Evolutionary conservation across 2,113 vertebrate genomes (phyloP), one percentile per base, ranked within the genome.

Genomic region (Cryptotis parvus): DNA sequence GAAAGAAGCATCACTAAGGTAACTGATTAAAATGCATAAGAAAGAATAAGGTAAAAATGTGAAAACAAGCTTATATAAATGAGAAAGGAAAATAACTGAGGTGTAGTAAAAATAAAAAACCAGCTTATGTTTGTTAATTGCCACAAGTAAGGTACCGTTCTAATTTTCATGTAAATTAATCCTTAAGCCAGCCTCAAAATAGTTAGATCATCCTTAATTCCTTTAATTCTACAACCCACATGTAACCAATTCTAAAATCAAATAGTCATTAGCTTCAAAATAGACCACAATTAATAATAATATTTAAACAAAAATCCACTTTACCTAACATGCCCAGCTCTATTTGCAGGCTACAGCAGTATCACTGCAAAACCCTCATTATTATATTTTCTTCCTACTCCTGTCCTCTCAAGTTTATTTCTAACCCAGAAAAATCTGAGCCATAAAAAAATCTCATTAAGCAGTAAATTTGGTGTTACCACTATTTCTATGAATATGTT

Each of bases 11-110:
- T 22, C 4, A 37, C n/a, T 65, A 52, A 39, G 31, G 20, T 65
- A 80, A 88, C 4, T 41, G 66, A n/a, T 88, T 65, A 90, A 87
- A 89, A 84, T 75, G 29, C 8, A 77, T 24, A 90, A 66, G 3
- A 76, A 24, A 81, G 85, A 80, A n/a, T 18, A 22, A 90, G 58
- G 3, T 86, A 24, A 87, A 85, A 87, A 29, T 18, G 35, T 69
- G 29, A 86, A 90, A 72, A 75, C 8, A 61, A 75, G 75, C 68
- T 74, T 1, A 61, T 91, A 63, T 1, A 7, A 1, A 27, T 20
- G 58, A 84, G 7, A 37, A 20, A 75, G 12, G 22, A 73, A 92
- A 81, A 45, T 69, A 80, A 81, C 9, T 39, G 33, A 49, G 1
- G n/a, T 9, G 45, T 35, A 75, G 68, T 20, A 55, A 76, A 92